Evolutionary conservation across 2,888 invertebrate species (phyloP).

Genomic region (Hypolimnas misippus): DNA sequence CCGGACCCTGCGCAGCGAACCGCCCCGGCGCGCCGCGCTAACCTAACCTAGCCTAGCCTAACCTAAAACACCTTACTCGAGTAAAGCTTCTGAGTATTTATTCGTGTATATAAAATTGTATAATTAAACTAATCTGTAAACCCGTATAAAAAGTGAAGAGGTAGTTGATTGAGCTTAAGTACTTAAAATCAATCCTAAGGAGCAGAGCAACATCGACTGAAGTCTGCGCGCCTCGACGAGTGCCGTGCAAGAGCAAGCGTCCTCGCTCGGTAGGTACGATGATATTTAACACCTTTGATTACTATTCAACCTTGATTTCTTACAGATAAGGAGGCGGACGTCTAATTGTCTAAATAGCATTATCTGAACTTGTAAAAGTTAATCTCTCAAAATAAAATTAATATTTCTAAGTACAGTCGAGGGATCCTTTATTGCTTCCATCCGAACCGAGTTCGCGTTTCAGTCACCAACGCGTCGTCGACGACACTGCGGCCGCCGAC

Average conservation of each 20-base stretch:
- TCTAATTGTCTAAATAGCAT: slow-evolving; percentile 79
- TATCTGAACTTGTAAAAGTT: slow-evolving; percentile 78
- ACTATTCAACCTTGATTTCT: slow-evolving; percentile 59
- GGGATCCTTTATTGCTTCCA: slow-evolving; percentile 78
- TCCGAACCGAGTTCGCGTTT: slow-evolving; percentile 72
- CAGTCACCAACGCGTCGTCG: slow-evolving; percentile 79
- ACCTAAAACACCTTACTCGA: slow-evolving; percentile 78
- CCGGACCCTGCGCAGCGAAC: slow-evolving; percentile 78
- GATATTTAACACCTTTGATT: slow-evolving; percentile 54
- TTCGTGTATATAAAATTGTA: slow-evolving; percentile 82
- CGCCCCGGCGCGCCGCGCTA: slow-evolving; percentile 73
- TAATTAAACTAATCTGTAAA: slow-evolving; percentile 84
- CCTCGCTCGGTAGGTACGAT: slow-evolving; percentile 53
- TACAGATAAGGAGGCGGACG: slow-evolving; percentile 79
- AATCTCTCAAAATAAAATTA: slow-evolving; percentile 82
- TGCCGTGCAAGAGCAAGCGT: slow-evolving; percentile 48
- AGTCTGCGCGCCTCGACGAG: slow-evolving; percentile 50
- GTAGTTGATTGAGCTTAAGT: slow-evolving; percentile 83
- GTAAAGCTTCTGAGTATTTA: slow-evolving; percentile 84
- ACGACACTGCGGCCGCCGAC: slow-evolving; percentile 54
- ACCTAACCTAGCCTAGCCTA: slow-evolving; percentile 60
- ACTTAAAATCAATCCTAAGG: slow-evolving; percentile 78
- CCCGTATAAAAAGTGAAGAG: slow-evolving; percentile 84
- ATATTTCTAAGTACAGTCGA: slow-evolving; percentile 82
- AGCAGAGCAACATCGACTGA: slow-evolving; percentile 64